phyloP scores from a whole-genome alignment of 2,797 vertebrate genomes.

The Nyctibius grandis region DNA sequence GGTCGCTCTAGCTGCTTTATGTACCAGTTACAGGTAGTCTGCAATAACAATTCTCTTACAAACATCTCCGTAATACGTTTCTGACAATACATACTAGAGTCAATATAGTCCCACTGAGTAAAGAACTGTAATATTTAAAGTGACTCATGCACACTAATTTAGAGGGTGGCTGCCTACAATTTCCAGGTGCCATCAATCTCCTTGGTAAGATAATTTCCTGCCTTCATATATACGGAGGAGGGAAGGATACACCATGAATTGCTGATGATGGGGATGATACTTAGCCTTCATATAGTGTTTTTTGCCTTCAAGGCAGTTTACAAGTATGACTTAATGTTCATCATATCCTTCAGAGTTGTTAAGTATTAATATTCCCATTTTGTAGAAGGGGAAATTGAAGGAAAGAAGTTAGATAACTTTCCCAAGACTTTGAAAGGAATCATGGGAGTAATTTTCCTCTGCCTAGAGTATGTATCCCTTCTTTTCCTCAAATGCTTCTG shows the following conservation, averaged over 20 bases:
- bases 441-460: background rate
- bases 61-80: background rate
- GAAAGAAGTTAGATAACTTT: background rate
- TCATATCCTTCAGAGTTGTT: background rate
- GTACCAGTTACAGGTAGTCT: background rate
- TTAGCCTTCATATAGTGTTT: background rate
- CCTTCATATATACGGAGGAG: background rate
- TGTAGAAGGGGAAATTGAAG: background rate
- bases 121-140: background rate
- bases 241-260: constrained; percentile 21
- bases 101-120: background rate
- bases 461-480: background rate
- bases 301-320: constrained; percentile 1
- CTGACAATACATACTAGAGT: background rate
- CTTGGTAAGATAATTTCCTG: constrained; percentile 46
- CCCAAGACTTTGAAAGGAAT: background rate
- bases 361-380: background rate
- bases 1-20: background rate
- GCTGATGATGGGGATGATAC: background rate
- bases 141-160: constrained; percentile 48
- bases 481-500: background rate
- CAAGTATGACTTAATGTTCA: background rate
- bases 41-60: background rate
- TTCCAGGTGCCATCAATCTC: constrained; percentile 44
- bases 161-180: constrained; percentile 25